phyloP scores from a whole-genome alignment of 1,140 invertebrate species.

The Apolygus lucorum region DNA sequence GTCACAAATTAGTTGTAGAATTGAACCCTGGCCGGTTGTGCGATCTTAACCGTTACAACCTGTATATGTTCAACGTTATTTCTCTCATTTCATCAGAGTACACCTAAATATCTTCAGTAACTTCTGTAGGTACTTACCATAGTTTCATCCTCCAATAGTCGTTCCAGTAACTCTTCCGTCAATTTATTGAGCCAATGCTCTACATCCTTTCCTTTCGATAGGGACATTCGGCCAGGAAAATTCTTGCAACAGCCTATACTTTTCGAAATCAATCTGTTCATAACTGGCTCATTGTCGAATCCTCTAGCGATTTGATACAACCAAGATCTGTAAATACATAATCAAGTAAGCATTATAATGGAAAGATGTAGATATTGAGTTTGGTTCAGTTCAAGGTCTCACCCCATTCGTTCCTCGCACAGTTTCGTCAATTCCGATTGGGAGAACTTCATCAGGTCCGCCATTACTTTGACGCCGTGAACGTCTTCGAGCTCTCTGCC shows the following conservation, averaged over 20 bases:
- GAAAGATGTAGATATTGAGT: not conserved
- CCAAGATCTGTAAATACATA: constrained; percentile 54
- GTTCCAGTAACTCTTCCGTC: constrained; percentile 69
- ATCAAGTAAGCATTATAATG: constrained; percentile 16
- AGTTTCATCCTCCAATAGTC: constrained; percentile 66
- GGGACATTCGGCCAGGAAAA: constrained; percentile 73
- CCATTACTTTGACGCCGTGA: constrained; percentile 67
- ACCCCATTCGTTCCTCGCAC: constrained; percentile 82
- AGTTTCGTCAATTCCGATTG: constrained; percentile 56
- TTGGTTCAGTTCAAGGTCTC: constrained; percentile 25
- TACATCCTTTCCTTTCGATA: constrained; percentile 60
- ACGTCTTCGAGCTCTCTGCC: constrained; percentile 61
- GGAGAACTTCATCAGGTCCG: constrained; percentile 59
- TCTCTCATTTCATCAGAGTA: not conserved
- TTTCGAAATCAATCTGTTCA: constrained; percentile 71
- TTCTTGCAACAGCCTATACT: constrained; percentile 94
- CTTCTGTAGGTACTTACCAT: constrained; percentile 28
- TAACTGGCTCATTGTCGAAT: constrained; percentile 78
- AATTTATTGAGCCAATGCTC: constrained; percentile 74
- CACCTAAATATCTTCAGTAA: not conserved
- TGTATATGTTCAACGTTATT: not conserved
- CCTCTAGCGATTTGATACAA: constrained; percentile 80
- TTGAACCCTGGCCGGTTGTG: no score
- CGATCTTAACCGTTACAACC: not conserved
- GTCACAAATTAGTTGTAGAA: no score